Base-by-base conservation (phyloP, 2,113 vertebrate genomes). In the Excalfactoria chinensis region DNA sequence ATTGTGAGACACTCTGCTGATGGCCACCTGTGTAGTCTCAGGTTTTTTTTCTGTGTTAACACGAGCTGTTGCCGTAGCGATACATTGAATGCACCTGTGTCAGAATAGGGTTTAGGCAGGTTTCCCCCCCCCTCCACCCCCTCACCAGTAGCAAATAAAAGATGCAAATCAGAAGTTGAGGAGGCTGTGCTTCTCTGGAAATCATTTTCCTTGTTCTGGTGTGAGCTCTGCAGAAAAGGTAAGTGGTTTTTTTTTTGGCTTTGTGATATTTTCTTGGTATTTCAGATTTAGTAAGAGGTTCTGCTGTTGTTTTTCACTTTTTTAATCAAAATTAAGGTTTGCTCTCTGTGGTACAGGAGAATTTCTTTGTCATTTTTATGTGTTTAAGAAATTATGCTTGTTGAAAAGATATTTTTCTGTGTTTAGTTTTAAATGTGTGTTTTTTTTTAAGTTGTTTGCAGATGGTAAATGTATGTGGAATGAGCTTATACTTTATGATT, bases 281-380 rank as follows among this genome's bases (percentile, higher is more conserved):
- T n/a, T n/a, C n/a, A n/a, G n/a, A n/a, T n/a, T n/a, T 70, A 37
- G 13, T 2, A 9, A 51, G 37, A 51, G 20, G 1, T 18, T 68
- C 77, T 6, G 4, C 67, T 75, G 15, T 19, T 70, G 0, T 5
- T 64, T 86, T 84, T 60, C n/a, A n/a, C n/a, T n/a, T n/a, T n/a
- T n/a, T n/a, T n/a, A 58, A 22, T 11, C 11, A 35, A 55, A 41
- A 5, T 22, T 66, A 37, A 66, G 28, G 69, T 8, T 11, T 51
- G 8, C 32, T 34, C 72, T 15, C 55, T 76, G 7, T 9, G 17
- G 28, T 23, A 76, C 28, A 56, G 84, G 58, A 51, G 40, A 32
- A 32, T 46, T 51, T 13, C 6, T 13, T 11, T 34, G 2, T 1
- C 2, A 43, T 8, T 34, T 83, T 64, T 41, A 49, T 0, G 0